Base-by-base conservation (phyloP, 2,888 invertebrate species). In the Standfussiana lucernea region DNA sequence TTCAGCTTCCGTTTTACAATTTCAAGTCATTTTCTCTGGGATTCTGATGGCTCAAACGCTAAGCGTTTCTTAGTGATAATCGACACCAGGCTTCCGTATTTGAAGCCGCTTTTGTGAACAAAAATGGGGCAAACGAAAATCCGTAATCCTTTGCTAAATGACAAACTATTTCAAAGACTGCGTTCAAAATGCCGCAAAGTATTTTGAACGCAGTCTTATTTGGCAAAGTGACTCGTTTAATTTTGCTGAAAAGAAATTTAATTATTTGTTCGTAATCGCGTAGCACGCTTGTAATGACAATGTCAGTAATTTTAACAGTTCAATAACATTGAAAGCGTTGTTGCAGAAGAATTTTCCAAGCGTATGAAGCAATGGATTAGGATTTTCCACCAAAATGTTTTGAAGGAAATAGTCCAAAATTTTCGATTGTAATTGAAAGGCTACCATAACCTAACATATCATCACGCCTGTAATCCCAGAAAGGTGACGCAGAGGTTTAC, bases 1-100 rank as follows among this genome's bases (percentile, higher is more conserved):
- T 68, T 35, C 28, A 35, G 15, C 11, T 66, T 66, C 32, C 37
- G 47, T 56, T 77, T 82, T 53, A 4, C 32, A 61, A 61, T 66
- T 59, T 32, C 24, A 13, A 37, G 35, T 45, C 28, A 66, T 50
- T 61, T 82, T 21, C 59, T 50, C 4, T 56, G 2, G 13, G 40
- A 21, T 75, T 40, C 47, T 68, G 45, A 68, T 64, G 64, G 64
- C 76, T 82, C 42, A 68, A 82, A 82, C 35, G 35, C 67, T 82
- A 68, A 82, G 35, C 40, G 35, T 56, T 82, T 62, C 35, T 64
- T 68, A 56, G 67, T 82, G 40, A 79, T 64, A 82, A 64, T 56
- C 28, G 64, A 79, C 67, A 79, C 68, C 21, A 21, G 32, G 13
- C 8, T 64, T 68, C 47, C 35, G n/a, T 7, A 47, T 62, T 13